Evolutionary conservation across 2,113 vertebrate genomes (phyloP), one percentile per base, ranked within the genome.

Genomic region (Patagioenas fasciata): DNA sequence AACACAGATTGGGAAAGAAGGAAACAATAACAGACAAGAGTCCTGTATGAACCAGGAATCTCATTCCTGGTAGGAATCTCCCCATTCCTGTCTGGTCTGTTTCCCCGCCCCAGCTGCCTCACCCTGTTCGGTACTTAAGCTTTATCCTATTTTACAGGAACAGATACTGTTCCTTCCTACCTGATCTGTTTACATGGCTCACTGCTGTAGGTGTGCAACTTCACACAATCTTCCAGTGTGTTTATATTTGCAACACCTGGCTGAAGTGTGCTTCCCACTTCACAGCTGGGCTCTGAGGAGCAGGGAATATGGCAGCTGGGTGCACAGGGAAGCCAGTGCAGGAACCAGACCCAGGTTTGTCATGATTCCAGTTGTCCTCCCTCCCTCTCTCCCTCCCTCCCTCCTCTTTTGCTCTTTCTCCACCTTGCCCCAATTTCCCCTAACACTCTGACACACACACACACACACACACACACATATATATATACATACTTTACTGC

Each of bases 51-150:
- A 96, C 89, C 92, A 97, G 95, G 96, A 96, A 96, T 97, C 95
- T 96, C 89, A 95, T 87, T 95, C 95, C 88, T 81, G 77, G 86
- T n/a, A 92, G 93, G 96, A 97, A 97, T 97, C 96, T 97, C 78
- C 96, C 96, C 96, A 58, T 93, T 96, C 96, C 95, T 97, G 96
- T 97, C 96, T 94, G 96, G 95, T 96, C 88, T 96, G 96, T 96
- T 96, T 95, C 86, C 84, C 93, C 66, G 19, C 95, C 95, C 91
- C 70, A 79, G 73, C 73, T 47, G 92, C 91, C 93, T 89, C 96
- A 40, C 95, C 96, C 93, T 81, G 79, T 29, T 89, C 5, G 0
- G 73, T 82, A 61, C 93, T 87, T 85, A 56, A 2, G 61, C 79
- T 57, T 47, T 82, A 96, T 95, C 65, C 88, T 72, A 28, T 92